Percentiles rank a stretch among this genome's conserved stretches.
phyloP scores from a whole-genome alignment of 2,888 invertebrate genomes.

The Nemoura dubitans region DNA sequence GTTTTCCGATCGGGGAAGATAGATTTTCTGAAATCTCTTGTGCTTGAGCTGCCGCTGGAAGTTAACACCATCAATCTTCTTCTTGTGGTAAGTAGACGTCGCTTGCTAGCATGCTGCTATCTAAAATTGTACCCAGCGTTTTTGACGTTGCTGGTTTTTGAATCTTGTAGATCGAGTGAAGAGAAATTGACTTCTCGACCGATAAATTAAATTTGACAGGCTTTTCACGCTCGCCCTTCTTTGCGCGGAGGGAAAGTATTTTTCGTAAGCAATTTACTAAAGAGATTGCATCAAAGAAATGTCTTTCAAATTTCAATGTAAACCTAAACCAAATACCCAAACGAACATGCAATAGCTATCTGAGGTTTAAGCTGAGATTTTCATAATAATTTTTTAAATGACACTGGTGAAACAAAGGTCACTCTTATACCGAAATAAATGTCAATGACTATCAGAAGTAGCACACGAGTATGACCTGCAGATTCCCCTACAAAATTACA shows the following conservation, averaged over 20 bases:
- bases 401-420: too few relatives aligned
- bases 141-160: not conserved
- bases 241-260: not conserved
- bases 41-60: conserved; percentile 55
- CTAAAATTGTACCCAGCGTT: not conserved
- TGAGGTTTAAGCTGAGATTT: too few relatives aligned
- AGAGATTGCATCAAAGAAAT: not conserved
- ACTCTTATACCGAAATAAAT: too few relatives aligned
- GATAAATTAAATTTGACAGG: not conserved
- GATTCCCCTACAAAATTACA: too few relatives aligned
- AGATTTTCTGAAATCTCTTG: conserved; percentile 52
- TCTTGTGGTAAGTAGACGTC: conserved; percentile 51
- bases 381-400: too few relatives aligned
- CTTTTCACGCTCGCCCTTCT: not conserved
- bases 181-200: not conserved
- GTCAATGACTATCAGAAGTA: too few relatives aligned
- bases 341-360: too few relatives aligned
- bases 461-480: too few relatives aligned
- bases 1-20: conserved; percentile 54
- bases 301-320: too few relatives aligned
- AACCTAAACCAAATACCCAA: too few relatives aligned
- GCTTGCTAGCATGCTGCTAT: conserved; percentile 45
- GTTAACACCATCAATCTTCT: conserved; percentile 49
- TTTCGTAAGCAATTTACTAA: not conserved
- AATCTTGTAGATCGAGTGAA: not conserved